Percentiles rank a stretch among this genome's conserved stretches.
Conservation (phyloP, 2,888 invertebrate species). For the Amphipyra tragopoginis region DNA sequence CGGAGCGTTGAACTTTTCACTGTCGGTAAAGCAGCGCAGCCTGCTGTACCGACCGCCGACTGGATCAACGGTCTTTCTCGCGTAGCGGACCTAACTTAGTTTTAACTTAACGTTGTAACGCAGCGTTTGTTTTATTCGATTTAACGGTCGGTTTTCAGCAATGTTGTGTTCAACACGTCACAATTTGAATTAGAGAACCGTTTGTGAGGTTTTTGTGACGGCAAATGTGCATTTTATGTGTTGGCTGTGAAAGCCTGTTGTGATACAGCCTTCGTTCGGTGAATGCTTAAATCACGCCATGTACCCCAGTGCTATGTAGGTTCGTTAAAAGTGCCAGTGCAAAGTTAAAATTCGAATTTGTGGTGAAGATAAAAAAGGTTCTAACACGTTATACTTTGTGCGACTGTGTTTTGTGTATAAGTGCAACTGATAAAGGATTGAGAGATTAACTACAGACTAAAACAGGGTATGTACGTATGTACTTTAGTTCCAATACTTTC, state of each 20-base stretch:
- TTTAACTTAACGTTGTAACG: slow-evolving; percentile 84
- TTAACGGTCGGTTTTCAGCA: slow-evolving; percentile 76
- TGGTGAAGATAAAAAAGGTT: slow-evolving; percentile 75
- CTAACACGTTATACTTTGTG: slow-evolving; percentile 73
- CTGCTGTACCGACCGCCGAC: slow-evolving; percentile 85
- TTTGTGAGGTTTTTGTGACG: slow-evolving; percentile 71
- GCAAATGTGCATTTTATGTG: slow-evolving; percentile 65
- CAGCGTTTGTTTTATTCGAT: slow-evolving; percentile 79
- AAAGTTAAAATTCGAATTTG: slow-evolving; percentile 84
- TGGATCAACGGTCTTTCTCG: slow-evolving; percentile 89
- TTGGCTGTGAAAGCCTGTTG: slow-evolving; percentile 63
- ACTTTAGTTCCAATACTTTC: slow-evolving; percentile 55
- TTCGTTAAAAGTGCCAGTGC: slow-evolving; percentile 87
- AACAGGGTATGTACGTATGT: slow-evolving; percentile 79
- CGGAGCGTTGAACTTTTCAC: slow-evolving; percentile 60
- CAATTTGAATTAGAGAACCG: slow-evolving; percentile 71
- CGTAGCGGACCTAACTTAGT: slow-evolving; percentile 86
- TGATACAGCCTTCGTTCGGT: slow-evolving; percentile 79
- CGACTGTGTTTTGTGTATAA: slow-evolving; percentile 74
- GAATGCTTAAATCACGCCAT: slow-evolving; percentile 87
- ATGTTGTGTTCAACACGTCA: slow-evolving; percentile 81
- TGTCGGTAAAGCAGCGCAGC: slow-evolving; percentile 82
- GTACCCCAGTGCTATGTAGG: slow-evolving; percentile 81
- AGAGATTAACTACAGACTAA: slow-evolving; percentile 73
- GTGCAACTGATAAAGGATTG: slow-evolving; percentile 80